Conservation (phyloP, 2,113 vertebrate species). For the Paratilapia polleni region DNA sequence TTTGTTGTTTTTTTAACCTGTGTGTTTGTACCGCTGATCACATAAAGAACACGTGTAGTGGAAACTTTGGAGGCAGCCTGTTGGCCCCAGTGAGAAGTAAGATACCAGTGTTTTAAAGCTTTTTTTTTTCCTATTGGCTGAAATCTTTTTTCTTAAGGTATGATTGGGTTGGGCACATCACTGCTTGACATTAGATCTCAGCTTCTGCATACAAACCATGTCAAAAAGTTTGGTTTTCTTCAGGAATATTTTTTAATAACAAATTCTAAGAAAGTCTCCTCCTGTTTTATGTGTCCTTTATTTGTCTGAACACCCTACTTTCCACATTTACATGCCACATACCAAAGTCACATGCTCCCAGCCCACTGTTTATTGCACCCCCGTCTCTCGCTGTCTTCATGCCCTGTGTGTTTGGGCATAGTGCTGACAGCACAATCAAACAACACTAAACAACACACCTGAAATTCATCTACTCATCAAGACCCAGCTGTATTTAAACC, state of each 20-base stretch:
- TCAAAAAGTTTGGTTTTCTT: not conserved
- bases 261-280: not conserved
- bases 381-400: not conserved
- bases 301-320: not conserved
- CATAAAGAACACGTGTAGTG: no score
- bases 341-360: not conserved
- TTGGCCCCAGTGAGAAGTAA: not conserved
- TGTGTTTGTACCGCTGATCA: no score
- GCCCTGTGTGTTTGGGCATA: not conserved
- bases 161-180: not conserved
- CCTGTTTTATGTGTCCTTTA: not conserved
- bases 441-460: not conserved
- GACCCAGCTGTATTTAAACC: not conserved
- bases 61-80: no score
- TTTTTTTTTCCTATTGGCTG: not conserved
- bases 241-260: not conserved
- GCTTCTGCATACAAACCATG: not conserved
- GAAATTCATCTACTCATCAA: not conserved
- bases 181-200: not conserved
- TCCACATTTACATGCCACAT: not conserved
- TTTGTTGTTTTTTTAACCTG: no score
- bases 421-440: not conserved
- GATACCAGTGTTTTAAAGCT: not conserved
- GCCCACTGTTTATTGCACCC: not conserved
- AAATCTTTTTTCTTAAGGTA: not conserved